Evolutionary conservation across 2,888 invertebrate species (phyloP), one percentile per base, ranked within the genome.

Genomic region (Perdita meconis): DNA sequence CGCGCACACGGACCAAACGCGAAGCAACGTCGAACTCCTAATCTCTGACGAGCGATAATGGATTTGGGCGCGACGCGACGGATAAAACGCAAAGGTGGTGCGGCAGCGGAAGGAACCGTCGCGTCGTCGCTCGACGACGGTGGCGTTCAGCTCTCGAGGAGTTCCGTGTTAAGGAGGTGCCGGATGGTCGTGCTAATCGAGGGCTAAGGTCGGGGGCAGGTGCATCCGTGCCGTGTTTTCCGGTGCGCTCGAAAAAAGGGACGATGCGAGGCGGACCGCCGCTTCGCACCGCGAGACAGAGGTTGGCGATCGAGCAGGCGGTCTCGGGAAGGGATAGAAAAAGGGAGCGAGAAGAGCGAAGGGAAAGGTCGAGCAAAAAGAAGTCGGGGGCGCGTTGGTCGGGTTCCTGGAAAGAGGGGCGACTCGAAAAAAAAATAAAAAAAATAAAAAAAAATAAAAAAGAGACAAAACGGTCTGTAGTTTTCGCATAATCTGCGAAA

Each of bases 401-500:
- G 38, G 57, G 55, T 76, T 82, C 71, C 51, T 10, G 51, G 79
- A 81, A 76, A 69, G 42, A 42, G 63, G 61, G 42, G 72, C 72
- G 64, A 79, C 66, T 66, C 44, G 71, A 63, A 73, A 79, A 65
- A n/a, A n/a, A n/a, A n/a, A n/a, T n/a, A n/a, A n/a, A n/a, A n/a
- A n/a, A n/a, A n/a, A n/a, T n/a, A n/a, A n/a, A n/a, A n/a, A n/a
- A n/a, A n/a, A n/a, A n/a, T n/a, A n/a, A n/a, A n/a, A 85, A 81
- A 81, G 60, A 83, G 78, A 79, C 53, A 34, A 53, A 47, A 50
- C 68, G 59, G 68, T 56, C 71, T 55, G 80, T 75, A 73, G 53
- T 66, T 78, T 75, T 86, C 78, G 76, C 82, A 71, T 84, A 86
- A 86, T 86, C 74, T 53, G 55, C 74, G 75, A 84, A 74, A 56